Evolutionary conservation across 1,140 invertebrate species (phyloP).

Genomic region (Atopsyche davidsoni): DNA sequence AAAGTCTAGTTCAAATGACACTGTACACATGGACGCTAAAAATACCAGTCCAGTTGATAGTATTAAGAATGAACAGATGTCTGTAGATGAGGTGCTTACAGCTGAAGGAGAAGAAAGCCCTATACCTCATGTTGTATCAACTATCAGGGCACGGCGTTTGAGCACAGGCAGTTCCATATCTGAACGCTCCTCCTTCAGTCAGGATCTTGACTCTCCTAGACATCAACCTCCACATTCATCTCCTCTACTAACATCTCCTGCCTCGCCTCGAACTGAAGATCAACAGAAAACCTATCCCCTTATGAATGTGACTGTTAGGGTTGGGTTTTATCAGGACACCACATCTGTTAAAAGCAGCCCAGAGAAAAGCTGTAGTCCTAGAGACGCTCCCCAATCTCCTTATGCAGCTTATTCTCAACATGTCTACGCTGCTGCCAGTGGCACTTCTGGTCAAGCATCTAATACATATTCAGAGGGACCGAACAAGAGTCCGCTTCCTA

Average conservation of each 20-base stretch:
- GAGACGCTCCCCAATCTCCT: conserved; percentile 53
- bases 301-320: conserved; percentile 64
- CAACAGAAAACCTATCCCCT: conserved; percentile 60
- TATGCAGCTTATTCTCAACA: conserved; percentile 58
- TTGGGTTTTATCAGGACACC: conserved; percentile 74
- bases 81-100: conserved; percentile 36
- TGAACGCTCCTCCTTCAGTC: conserved; percentile 67
- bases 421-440: conserved; percentile 51
- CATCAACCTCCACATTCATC: conserved; percentile 61
- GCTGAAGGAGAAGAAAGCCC: conserved; percentile 46
- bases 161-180: conserved; percentile 68
- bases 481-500: conserved; percentile 43
- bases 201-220: conserved; percentile 64
- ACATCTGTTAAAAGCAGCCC: conserved; percentile 65
- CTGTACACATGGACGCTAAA: conserved; percentile 35
- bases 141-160: conserved; percentile 53
- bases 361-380: conserved; percentile 63
- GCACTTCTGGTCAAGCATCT: conserved; percentile 29
- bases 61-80: conserved; percentile 37
- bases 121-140: conserved; percentile 34
- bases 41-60: conserved; percentile 34
- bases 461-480: conserved; percentile 42
- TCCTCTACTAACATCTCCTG: conserved; percentile 55
- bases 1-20: conserved; percentile 29
- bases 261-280: conserved; percentile 52